Evolutionary conservation across 2,888 invertebrate species (phyloP).

Genomic region (Syrphus vitripennis): DNA sequence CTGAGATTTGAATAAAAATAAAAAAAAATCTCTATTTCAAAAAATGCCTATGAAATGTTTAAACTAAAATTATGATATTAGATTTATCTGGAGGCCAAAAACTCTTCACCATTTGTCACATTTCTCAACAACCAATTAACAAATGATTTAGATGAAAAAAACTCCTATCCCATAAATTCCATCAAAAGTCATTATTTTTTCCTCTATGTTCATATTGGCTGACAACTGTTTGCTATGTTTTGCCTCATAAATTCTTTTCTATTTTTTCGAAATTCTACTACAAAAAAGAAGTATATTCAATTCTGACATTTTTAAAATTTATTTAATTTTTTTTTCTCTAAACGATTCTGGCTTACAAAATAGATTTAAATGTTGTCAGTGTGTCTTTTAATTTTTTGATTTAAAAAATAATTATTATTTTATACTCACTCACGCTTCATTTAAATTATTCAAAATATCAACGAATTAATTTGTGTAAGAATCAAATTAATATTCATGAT

Average conservation of each 20-base stretch:
- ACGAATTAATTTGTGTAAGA: not conserved
- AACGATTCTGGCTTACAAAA: not conserved
- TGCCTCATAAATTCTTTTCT: slow-evolving; percentile 36
- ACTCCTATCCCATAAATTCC: slow-evolving; percentile 11
- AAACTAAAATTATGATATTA: not conserved
- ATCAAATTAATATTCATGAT: slow-evolving; percentile 12
- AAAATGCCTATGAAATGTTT: no score
- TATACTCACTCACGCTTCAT: not conserved
- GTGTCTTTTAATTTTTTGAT: not conserved
- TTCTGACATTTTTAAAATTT: not conserved
- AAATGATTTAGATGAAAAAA: slow-evolving; percentile 30
- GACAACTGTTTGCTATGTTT: slow-evolving; percentile 39
- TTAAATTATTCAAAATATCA: not conserved
- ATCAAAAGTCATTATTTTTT: not conserved
- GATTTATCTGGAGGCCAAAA: not conserved
- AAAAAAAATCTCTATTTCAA: no score
- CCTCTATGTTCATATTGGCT: slow-evolving; percentile 8
- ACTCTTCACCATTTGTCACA: slow-evolving; percentile 19
- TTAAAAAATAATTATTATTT: not conserved
- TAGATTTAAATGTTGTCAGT: not conserved
- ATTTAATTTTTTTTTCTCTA: not conserved
- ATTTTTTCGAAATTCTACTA: not conserved
- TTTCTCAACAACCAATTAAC: slow-evolving; percentile 22
- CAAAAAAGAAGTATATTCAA: not conserved
- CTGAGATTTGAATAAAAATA: no score